Percentiles rank a stretch among this genome's conserved stretches.
phyloP scores from a whole-genome alignment of 2,888 invertebrate genomes.

The Drosophila birchii region DNA sequence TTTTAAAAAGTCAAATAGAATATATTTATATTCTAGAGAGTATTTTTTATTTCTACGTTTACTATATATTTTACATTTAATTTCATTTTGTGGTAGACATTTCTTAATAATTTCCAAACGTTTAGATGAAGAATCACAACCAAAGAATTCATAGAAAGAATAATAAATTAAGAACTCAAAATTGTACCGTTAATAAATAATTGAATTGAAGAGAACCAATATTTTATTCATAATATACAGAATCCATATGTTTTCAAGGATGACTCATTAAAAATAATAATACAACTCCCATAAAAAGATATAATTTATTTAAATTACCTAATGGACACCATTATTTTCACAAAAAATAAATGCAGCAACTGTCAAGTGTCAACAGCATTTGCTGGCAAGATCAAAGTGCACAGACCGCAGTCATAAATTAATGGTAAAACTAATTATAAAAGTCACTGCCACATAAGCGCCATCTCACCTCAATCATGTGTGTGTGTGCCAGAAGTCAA shows the following conservation, averaged over 20 bases:
- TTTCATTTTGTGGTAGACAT: no score
- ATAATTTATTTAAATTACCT: constrained; percentile 15
- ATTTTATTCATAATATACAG: not conserved
- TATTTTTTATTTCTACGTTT: no score
- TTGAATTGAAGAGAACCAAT: not conserved
- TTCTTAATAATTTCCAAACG: no score
- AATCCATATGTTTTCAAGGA: not conserved
- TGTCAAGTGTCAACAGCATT: constrained; percentile 44
- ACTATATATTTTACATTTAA: no score
- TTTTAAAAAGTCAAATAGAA: no score
- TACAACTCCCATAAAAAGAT: not conserved
- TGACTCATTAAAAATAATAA: not conserved
- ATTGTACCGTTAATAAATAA: no score
- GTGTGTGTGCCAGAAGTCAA: constrained; percentile 31
- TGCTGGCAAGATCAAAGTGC: constrained; percentile 31
- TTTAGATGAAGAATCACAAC: no score
- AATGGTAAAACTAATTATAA: constrained; percentile 40
- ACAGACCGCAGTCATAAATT: constrained; percentile 34
- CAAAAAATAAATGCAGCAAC: not conserved
- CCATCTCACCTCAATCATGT: constrained; percentile 19
- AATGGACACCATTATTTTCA: constrained; percentile 15
- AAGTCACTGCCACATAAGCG: constrained; percentile 15
- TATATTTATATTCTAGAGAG: no score
- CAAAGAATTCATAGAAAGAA: no score
- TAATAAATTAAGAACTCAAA: not conserved